A percentile compares a stretch with the other conserved stretches of the same genome.
These are phyloP conservation scores for Drosophila lacicola DNA, from an alignment of 2,888 invertebrate genomes.

Conservation along the genomic window DNA sequence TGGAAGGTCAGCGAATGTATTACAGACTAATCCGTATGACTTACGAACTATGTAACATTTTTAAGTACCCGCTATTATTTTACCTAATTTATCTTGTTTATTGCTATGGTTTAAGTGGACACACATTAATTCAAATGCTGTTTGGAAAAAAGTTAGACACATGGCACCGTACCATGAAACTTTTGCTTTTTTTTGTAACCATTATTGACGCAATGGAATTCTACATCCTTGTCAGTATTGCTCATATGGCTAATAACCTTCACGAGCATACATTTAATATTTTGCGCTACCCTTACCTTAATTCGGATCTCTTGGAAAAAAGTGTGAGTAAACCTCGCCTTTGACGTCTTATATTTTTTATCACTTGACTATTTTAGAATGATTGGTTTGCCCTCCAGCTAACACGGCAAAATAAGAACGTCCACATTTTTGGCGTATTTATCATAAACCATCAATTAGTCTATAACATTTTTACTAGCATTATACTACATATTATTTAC, in stretches of 20 bases:
- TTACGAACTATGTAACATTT: constrained; percentile 4
- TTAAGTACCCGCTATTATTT: constrained; percentile 11
- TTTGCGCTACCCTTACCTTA: neutral
- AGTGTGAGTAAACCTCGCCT: constrained; percentile 4
- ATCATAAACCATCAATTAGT: constrained; percentile 22
- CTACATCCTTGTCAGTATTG: neutral
- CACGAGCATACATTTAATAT: constrained; percentile 8
- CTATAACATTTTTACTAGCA: neutral
- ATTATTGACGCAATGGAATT: neutral
- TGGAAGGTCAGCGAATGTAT: neutral
- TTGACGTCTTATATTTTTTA: too few relatives aligned
- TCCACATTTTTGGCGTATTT: constrained; percentile 13
- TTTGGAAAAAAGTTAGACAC: neutral
- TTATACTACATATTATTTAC: constrained; percentile 20
- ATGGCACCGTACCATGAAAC: neutral
- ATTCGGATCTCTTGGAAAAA: neutral
- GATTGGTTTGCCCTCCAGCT: constrained; percentile 43
- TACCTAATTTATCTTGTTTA: neutral
- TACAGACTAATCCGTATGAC: constrained; percentile 6
- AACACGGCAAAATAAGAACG: constrained; percentile 14
- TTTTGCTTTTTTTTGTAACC: neutral
- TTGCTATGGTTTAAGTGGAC: neutral
- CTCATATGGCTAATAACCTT: neutral
- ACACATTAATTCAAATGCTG: neutral
- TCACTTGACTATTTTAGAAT: constrained; percentile 11